Evolutionary conservation across 1,140 invertebrate genomes (phyloP).

Genomic region (Macrocentrus cingulum): DNA sequence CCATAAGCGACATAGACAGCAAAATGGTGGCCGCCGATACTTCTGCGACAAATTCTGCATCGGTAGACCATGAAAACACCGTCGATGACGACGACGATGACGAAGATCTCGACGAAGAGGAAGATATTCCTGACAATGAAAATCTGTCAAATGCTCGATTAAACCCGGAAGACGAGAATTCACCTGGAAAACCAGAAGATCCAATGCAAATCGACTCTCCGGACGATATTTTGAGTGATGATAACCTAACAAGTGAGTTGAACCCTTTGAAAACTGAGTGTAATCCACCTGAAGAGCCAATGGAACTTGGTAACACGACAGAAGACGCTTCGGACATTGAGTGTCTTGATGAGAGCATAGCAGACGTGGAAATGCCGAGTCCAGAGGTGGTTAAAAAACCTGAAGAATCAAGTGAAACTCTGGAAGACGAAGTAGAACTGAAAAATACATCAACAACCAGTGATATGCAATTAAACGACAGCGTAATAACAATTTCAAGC

Average conservation of each 20-base stretch:
- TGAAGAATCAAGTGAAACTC: conserved; percentile 46
- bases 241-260: conserved; percentile 45
- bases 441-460: conserved; percentile 30
- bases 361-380: conserved; percentile 20
- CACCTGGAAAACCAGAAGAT: conserved; percentile 27
- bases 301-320: conserved; percentile 51
- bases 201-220: conserved; percentile 29
- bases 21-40: neutral
- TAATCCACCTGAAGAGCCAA: conserved; percentile 28
- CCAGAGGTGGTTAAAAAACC: conserved; percentile 39
- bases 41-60: too few species aligned
- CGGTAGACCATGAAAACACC: too few species aligned
- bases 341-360: conserved; percentile 48
- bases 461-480: conserved; percentile 34
- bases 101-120: conserved; percentile 33
- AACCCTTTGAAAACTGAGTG: conserved; percentile 29
- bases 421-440: conserved; percentile 31
- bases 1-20: conserved; percentile 31
- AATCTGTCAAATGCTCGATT: conserved; percentile 36
- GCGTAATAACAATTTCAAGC: conserved; percentile 34
- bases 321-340: conserved; percentile 51
- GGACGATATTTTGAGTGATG: conserved; percentile 38
- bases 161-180: conserved; percentile 33
- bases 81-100: conserved; percentile 22
- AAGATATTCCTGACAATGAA: conserved; percentile 26